Conservation (phyloP, 2,797 vertebrate species). For the Sardinella longiceps region DNA sequence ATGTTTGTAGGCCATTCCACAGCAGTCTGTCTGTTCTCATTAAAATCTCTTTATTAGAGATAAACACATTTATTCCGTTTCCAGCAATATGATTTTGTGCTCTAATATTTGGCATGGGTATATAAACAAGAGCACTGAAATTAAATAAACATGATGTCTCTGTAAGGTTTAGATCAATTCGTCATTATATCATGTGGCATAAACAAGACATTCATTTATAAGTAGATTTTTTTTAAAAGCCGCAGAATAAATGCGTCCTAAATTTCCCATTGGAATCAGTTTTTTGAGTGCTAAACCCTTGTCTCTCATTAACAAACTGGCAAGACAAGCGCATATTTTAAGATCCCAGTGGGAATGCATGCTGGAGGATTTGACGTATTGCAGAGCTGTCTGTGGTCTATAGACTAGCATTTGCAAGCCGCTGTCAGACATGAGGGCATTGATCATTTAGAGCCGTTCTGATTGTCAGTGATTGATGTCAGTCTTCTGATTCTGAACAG, state of each 20-base stretch:
- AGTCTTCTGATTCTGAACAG: not conserved
- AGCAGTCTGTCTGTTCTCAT: not conserved
- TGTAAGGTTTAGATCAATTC: not conserved
- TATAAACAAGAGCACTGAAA: not conserved
- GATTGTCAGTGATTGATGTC: not conserved
- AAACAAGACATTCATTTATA: not conserved
- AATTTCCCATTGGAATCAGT: not conserved
- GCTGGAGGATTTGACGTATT: not conserved
- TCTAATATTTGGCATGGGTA: not conserved
- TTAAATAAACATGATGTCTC: not conserved
- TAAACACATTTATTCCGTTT: not conserved
- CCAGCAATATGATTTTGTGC: not conserved
- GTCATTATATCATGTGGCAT: not conserved
- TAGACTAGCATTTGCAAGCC: not conserved
- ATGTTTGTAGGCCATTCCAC: not conserved
- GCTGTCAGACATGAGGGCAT: not conserved
- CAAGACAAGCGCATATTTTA: not conserved
- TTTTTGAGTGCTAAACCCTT: not conserved
- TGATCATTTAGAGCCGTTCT: not conserved
- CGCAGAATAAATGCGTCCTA: not conserved
- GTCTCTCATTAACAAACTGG: not conserved
- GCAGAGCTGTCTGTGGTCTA: not conserved
- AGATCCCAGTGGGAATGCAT: not conserved
- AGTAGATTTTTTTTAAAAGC: not conserved
- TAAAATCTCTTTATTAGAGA: not conserved